These are phyloP conservation scores for Chloroclysta siterata DNA, from an alignment of 2,888 invertebrate species.

Conservation along the genomic window DNA sequence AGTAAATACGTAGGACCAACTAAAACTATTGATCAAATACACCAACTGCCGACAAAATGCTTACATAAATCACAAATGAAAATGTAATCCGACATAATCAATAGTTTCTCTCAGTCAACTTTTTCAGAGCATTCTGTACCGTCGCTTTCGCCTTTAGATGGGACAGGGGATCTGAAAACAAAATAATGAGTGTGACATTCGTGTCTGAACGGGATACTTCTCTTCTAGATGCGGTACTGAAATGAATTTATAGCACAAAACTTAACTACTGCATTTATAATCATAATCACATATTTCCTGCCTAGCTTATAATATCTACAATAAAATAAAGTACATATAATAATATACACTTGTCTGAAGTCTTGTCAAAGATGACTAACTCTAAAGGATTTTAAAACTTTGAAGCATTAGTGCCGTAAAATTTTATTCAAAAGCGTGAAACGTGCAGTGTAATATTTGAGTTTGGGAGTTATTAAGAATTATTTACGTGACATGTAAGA, in stretches of 20 bases:
- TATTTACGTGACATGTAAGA: conserved; percentile 76
- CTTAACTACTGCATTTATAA: conserved; percentile 17
- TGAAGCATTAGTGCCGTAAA: conserved; percentile 79
- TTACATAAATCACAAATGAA: conserved; percentile 66
- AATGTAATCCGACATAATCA: conserved; percentile 57
- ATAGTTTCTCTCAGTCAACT: conserved; percentile 81
- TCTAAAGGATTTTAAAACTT: conserved; percentile 62
- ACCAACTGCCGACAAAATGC: conserved; percentile 67
- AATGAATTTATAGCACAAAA: conserved; percentile 28
- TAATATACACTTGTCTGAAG: conserved; percentile 52
- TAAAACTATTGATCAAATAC: conserved; percentile 46
- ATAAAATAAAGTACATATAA: conserved; percentile 19
- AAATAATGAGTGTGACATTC: conserved; percentile 43
- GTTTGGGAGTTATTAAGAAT: conserved; percentile 77
- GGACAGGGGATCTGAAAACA: conserved; percentile 81
- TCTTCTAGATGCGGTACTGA: conserved; percentile 20
- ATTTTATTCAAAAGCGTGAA: conserved; percentile 79
- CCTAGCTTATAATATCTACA: conserved; percentile 24
- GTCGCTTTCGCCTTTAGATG: conserved; percentile 84
- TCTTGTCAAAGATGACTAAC: conserved; percentile 51
- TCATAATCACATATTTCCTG: not conserved
- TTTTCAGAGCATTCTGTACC: conserved; percentile 83
- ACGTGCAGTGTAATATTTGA: conserved; percentile 79
- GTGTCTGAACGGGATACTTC: not conserved
- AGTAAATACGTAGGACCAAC: conserved; percentile 42